Base-by-base conservation (phyloP, 2,888 invertebrate genomes). In the Danaus chrysippus region DNA sequence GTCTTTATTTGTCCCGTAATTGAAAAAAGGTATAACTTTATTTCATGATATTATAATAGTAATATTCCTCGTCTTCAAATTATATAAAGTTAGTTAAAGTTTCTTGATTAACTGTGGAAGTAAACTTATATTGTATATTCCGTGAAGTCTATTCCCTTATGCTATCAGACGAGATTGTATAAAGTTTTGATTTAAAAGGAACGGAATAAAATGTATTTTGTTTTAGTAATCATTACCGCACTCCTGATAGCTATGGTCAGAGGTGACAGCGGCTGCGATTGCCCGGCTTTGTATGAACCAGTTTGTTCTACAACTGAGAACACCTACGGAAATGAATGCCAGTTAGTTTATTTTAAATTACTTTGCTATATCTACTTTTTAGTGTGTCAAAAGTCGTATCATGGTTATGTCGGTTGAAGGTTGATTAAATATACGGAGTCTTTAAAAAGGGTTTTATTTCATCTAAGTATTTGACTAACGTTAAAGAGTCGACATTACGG, bases 241-340 rank as follows among this genome's bases (percentile, higher is more conserved):
- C 15, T 53, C 11, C 17, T 43, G 6, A 58, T 46, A 6, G 57
- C 52, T 2, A 1, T 60, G 42, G 57, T 44, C 10, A 11, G 53
- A 42, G 59, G 12, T 17, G 49, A 23, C 10, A 42, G 15, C 9
- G 58, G 34, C 13, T 63, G 62, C 44, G 3, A 58, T 11, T 65
- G 65, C 13, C 23, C 62, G 11, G 60, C 23, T 5, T 11, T 41
- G 17, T 61, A 54, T n/a, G 10, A 8, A 19, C 65, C 65, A 49
- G 65, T 62, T 42, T 65, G 65, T 15, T 55, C 63, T 9, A 54
- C 55, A 6, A 49, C 59, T 15, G 58, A 58, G 44, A 60, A 12
- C 12, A 65, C 63, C 10, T 65, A 58, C 52, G 54, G 58, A 15
- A 65, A 65, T 42, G 46, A 42, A 17, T 65, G 65, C 65, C 17